Evolutionary conservation across 2,888 invertebrate genomes (phyloP), one percentile per base, ranked within the genome.

Genomic region (Drosophila picticornis): DNA sequence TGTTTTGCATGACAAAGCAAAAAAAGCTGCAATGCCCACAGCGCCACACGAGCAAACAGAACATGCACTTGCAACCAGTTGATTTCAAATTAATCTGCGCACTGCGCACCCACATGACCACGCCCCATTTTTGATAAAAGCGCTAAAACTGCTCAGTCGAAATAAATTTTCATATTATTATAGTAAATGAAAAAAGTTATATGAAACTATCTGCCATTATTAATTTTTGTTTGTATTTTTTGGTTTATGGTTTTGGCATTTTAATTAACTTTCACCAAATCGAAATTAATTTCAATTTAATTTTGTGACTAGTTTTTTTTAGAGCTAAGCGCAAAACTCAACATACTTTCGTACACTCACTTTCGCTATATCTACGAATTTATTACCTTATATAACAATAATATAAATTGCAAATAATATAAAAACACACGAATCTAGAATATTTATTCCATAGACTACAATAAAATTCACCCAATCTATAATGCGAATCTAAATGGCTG

Each of bases 81-180:
- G 63, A 48, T 72, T 79, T 64, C 72, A 79, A 75, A 78, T 72
- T 79, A 72, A 72, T 56, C 43, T 38, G 50, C 57, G 57, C 40
- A 11, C 25, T 36, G 13, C 31, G 46, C 67, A 63, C 77, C 75
- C 58, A 32, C 51, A 46, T 11, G 27, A 34, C 31, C 43, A 64
- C 64, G 69, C 75, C 77, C 56, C 27, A 19, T 7, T 34, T 64
- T 11, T 31, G 25, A 7, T 4, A 51, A 67, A 67, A 53, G 32
- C 29, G 25, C 27, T 58, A 72, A 63, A 68, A 43, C 52, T 22
- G 38, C 13, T 25, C 25, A 34, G 19, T 25, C 25, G 25, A 22
- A 25, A 31, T 55, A 55, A 29, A 56, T 38, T 50, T 52, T 29
- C 25, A 31, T 48, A 38, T 60, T 34, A 68, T 51, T 40, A 22